Conservation (phyloP, 1,140 invertebrate species). For the Brachionus asplanchnoidis region DNA sequence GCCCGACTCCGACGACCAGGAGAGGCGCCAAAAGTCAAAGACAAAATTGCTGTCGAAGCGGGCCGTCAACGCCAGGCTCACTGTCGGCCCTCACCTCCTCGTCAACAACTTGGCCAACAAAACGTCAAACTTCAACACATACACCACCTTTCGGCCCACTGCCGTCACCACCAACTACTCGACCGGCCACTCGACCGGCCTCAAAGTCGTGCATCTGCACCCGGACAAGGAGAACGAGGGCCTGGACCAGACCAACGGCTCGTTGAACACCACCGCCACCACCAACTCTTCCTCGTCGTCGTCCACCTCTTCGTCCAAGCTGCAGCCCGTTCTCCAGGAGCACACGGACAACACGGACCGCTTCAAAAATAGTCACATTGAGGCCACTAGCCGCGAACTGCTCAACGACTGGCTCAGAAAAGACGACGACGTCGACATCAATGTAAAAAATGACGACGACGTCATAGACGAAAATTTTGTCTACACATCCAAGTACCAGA, state of each 20-base stretch:
- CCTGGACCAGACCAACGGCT: slow-evolving; percentile 15
- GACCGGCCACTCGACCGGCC: not conserved
- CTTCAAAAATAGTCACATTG: slow-evolving; percentile 28
- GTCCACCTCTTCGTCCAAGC: slow-evolving; percentile 5
- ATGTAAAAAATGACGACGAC: slow-evolving; percentile 6
- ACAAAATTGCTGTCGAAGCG: slow-evolving; percentile 21
- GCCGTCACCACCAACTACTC: slow-evolving; percentile 37
- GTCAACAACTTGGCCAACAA: not conserved
- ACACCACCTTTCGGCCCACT: slow-evolving; percentile 38
- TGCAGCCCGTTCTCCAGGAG: not conserved
- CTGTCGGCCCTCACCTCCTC: not conserved
- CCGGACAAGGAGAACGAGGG: not conserved
- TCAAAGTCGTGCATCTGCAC: slow-evolving; percentile 9
- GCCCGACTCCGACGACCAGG: not conserved
- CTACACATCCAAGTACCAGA: not conserved
- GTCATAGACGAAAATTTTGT: slow-evolving; percentile 10
- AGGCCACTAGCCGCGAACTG: slow-evolving; percentile 28
- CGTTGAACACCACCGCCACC: not conserved
- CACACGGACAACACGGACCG: slow-evolving; percentile 15
- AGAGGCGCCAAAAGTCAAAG: not conserved
- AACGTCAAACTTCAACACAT: not conserved
- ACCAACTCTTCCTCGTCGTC: slow-evolving; percentile 31
- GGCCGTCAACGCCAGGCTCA: not conserved
- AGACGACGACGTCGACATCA: slow-evolving; percentile 20
- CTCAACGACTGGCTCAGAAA: slow-evolving; percentile 14